A percentile compares a stretch with the other conserved stretches of the same genome.
Conservation (phyloP, 2,888 invertebrate species). For the Tetragonisca angustula region DNA sequence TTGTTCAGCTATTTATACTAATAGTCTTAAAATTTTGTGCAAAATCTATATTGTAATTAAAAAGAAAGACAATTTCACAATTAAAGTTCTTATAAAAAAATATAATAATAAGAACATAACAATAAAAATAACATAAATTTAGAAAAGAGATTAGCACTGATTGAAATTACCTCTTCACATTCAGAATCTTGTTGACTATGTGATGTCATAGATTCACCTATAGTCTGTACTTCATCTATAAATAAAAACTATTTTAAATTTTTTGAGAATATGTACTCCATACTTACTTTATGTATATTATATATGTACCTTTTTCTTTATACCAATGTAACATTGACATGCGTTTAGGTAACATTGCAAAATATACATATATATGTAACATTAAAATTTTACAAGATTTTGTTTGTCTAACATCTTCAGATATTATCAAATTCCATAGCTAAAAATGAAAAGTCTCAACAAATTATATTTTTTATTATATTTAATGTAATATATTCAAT, state of each 20-base stretch:
- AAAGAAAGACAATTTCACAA: background rate
- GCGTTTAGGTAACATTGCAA: slow-evolving; percentile 77
- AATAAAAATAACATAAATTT: slow-evolving; percentile 9
- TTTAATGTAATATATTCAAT: background rate
- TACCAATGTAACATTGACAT: slow-evolving; percentile 47
- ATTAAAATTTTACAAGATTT: slow-evolving; percentile 79
- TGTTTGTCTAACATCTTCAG: slow-evolving; percentile 69
- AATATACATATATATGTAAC: slow-evolving; percentile 80
- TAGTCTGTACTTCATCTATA: slow-evolving; percentile 35
- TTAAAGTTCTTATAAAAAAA: background rate
- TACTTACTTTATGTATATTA: background rate
- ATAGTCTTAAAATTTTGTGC: background rate
- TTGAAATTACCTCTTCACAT: slow-evolving; percentile 53
- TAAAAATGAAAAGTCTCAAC: slow-evolving; percentile 57
- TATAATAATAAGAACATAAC: background rate
- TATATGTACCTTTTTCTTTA: slow-evolving; percentile 42
- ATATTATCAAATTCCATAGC: slow-evolving; percentile 77
- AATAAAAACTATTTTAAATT: slow-evolving; percentile 6
- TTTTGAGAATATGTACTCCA: background rate
- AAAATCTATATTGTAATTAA: background rate
- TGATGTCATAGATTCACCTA: background rate
- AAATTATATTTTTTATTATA: background rate
- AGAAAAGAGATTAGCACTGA: background rate
- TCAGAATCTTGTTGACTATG: slow-evolving; percentile 15
- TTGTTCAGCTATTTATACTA: background rate